Evolutionary conservation across 23 tunicate genomes (phyloP), one percentile per base, ranked within the genome.

Genomic region (Ciona savignyi): DNA sequence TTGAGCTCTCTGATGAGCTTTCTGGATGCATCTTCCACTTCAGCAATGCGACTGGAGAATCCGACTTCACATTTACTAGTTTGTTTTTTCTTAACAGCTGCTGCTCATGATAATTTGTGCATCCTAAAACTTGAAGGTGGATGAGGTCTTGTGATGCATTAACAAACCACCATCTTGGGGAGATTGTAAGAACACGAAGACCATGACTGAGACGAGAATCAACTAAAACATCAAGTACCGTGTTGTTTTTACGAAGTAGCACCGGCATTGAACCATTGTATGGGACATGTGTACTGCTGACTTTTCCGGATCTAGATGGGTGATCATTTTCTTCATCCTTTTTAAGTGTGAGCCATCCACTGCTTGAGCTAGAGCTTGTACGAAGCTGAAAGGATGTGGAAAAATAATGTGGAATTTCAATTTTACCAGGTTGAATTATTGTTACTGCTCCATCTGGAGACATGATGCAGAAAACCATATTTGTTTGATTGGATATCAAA

Each of bases 151-250:
- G 19, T 0, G 70, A 63, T 31, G 48, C 30, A 65, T 78, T 85
- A 19, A 78, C 68, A 85, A 85, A 73, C 64, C 72, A 70, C 91
- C 91, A 85, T 2, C 33, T 35, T 34, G 91, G 79, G 27, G 70
- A 0, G 20, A 85, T 73, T 25, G 79, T 73, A 0, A 85, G 27
- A 31, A 85, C 65, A 32, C 80, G 56, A 1, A 85, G 66, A 1
- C 91, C 91, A 78, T 73, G 81, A 0, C 77, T 63, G 42, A 85
- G 23, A 30, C 62, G 33, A 2, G 84, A 85, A 23, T 32, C 23
- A n/a, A 85, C 25, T 21, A 63, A 15, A 6, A 85, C 48, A 29
- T 85, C 91, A 2, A 78, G 24, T 0, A 78, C 4, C 25, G 25
- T 34, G 26, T 25, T 66, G 27, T 78, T 67, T 11, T 66, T 65